phyloP scores from a whole-genome alignment of 1,140 invertebrate species.

The Hycleus cichorii region DNA sequence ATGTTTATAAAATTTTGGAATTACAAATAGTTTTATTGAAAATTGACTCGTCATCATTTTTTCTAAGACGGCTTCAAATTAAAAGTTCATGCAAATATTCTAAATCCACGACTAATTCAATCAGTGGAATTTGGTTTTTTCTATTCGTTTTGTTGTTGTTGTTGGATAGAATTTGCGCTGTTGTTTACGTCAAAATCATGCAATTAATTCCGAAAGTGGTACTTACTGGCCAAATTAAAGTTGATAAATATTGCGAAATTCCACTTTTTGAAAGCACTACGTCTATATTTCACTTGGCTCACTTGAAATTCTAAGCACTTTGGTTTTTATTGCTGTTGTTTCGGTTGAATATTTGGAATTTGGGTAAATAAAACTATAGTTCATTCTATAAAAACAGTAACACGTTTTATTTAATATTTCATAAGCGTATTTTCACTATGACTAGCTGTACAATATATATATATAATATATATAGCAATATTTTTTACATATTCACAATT shows the following conservation, averaged over 20 bases:
- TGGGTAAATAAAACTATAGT: conserved; percentile 31
- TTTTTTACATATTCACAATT: conserved; percentile 41
- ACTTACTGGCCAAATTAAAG: conserved; percentile 4
- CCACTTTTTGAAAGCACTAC: conserved; percentile 1
- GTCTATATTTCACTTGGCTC: not conserved
- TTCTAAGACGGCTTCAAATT: no score
- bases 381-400: conserved; percentile 42
- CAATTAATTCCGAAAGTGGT: not conserved
- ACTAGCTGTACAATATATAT: conserved; percentile 41
- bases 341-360: no score
- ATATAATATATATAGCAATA: conserved; percentile 33
- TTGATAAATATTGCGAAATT: not conserved
- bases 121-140: no score
- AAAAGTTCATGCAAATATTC: no score
- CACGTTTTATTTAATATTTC: conserved; percentile 40
- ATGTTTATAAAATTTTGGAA: no score
- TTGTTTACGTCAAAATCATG: not conserved
- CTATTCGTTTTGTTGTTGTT: no score
- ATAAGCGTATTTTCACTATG: conserved; percentile 43
- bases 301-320: no score
- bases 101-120: no score
- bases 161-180: no score
- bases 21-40: no score
- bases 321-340: no score
- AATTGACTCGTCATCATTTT: no score